phyloP scores from a whole-genome alignment of 1,140 invertebrate species.

The Nephila pilipes region DNA sequence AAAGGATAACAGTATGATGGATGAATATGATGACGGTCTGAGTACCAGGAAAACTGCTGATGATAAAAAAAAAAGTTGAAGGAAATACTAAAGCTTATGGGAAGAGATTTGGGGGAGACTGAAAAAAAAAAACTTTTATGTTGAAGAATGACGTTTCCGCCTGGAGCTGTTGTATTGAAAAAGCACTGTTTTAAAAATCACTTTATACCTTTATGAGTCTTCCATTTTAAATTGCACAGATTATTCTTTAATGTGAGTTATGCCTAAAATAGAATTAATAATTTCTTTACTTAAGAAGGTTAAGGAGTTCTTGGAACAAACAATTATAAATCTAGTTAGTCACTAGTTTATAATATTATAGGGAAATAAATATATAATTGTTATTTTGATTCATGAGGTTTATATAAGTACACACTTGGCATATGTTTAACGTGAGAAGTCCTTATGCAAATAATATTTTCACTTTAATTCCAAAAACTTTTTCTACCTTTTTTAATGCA shows the following conservation, averaged over 20 bases:
- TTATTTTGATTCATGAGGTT: no score
- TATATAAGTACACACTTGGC: no score
- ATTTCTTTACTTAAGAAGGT: neutral
- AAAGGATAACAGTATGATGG: conserved; percentile 65
- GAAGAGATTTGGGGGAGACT: neutral
- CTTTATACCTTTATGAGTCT: neutral
- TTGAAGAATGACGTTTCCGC: conserved; percentile 31
- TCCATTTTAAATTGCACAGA: neutral
- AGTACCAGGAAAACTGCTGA: conserved; percentile 14
- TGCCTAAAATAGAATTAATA: neutral
- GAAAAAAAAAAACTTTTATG: neutral
- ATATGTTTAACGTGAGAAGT: no score
- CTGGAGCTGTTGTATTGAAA: conserved; percentile 7
- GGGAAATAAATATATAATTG: no score
- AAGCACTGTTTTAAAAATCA: conserved; percentile 30
- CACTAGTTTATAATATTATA: no score
- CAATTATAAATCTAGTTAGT: no score
- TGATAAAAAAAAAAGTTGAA: neutral
- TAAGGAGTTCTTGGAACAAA: no score
- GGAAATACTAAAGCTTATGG: conserved; percentile 27
- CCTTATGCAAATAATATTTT: no score
- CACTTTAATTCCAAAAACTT: no score
- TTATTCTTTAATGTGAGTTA: neutral
- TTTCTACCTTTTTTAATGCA: no score
- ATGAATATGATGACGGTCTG: conserved; percentile 39